phyloP scores from a whole-genome alignment of 2,888 invertebrate species.

The Himalopsyche kuldschensis region DNA sequence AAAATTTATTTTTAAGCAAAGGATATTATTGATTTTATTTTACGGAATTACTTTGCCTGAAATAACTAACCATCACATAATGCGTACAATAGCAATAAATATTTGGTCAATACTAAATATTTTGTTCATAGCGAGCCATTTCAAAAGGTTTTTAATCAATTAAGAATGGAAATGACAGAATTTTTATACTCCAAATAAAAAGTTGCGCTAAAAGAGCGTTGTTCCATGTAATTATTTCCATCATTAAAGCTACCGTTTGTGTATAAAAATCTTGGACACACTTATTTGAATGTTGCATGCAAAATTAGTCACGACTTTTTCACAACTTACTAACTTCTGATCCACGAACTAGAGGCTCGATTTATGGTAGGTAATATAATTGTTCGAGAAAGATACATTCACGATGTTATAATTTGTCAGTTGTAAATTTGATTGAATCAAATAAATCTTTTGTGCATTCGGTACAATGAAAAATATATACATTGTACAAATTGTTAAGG shows the following conservation, averaged over 20 bases:
- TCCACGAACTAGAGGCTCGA: neutral
- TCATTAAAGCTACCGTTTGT: neutral
- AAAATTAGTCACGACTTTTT: neutral
- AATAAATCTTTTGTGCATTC: neutral
- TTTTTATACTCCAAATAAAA: neutral
- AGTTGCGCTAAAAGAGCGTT: neutral
- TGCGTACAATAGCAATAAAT: neutral
- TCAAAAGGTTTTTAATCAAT: neutral
- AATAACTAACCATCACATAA: neutral
- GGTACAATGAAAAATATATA: too few relatives aligned
- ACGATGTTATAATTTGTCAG: neutral
- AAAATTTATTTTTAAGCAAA: too few relatives aligned
- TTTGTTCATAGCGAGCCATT: neutral
- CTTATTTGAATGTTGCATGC: neutral
- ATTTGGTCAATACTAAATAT: neutral
- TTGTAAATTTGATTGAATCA: neutral
- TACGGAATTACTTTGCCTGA: neutral
- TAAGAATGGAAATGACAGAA: neutral
- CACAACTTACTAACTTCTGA: neutral
- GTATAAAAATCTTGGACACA: neutral
- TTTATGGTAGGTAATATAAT: neutral
- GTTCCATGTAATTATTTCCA: neutral
- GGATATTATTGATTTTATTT: too few relatives aligned
- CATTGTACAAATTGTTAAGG: too few relatives aligned
- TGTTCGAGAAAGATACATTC: neutral